Evolutionary conservation across 2,797 vertebrate species (phyloP).

Genomic region (Megaceryle alcyon): DNA sequence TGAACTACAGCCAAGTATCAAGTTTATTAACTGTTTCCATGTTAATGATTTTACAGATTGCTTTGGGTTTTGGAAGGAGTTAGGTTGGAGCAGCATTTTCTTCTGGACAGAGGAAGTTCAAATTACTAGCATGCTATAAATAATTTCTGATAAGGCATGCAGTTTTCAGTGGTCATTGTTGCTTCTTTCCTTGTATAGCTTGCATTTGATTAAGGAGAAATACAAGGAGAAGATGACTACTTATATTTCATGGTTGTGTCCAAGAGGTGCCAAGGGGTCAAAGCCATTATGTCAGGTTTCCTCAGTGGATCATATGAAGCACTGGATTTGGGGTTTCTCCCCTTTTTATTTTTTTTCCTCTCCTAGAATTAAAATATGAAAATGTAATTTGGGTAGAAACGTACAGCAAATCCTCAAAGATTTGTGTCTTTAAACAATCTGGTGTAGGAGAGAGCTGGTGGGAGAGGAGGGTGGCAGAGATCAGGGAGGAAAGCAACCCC

Average conservation of each 20-base stretch:
- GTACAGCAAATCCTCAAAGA: not conserved
- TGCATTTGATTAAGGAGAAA: not conserved
- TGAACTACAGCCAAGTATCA: not conserved
- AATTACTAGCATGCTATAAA: not conserved
- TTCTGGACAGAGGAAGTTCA: not conserved
- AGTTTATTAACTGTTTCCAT: not conserved
- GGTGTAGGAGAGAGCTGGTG: not conserved
- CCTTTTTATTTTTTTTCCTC: not conserved
- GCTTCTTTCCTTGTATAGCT: not conserved
- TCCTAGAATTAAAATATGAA: not conserved
- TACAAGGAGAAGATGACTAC: not conserved
- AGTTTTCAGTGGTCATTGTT: not conserved
- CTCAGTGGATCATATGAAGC: not conserved
- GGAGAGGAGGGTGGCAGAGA: not conserved
- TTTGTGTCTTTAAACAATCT: not conserved
- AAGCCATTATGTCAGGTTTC: not conserved
- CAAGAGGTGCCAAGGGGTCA: not conserved
- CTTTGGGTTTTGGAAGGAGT: not conserved
- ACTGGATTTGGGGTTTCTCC: not conserved
- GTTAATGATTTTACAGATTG: not conserved
- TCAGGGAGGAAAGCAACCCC: not conserved
- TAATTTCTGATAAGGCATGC: not conserved
- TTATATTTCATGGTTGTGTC: not conserved
- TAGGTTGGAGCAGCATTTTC: not conserved
- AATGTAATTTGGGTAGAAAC: not conserved